These are phyloP conservation scores for Herpetotheres cachinnans DNA, from an alignment of 2,113 vertebrate genomes.

Conservation along the genomic window DNA sequence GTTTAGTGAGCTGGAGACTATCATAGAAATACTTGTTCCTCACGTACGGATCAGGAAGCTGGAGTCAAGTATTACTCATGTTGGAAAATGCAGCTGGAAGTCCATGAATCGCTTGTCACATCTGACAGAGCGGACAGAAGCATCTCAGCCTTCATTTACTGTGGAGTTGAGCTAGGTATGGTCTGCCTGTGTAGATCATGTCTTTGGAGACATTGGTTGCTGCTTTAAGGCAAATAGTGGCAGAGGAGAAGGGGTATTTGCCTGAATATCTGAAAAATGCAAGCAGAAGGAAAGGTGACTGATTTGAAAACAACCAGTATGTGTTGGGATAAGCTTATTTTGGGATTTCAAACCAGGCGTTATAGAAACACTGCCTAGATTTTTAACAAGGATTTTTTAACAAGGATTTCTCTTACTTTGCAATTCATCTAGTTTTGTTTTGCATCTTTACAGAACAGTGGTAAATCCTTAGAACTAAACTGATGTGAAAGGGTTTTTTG, in stretches of 20 bases:
- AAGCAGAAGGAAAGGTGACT: conserved; percentile 58
- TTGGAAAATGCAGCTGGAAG: conserved; percentile 71
- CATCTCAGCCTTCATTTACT: conserved; percentile 57
- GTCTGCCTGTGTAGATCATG: conserved; percentile 59
- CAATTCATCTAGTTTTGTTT: background rate
- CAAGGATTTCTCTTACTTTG: background rate
- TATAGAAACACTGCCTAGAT: background rate
- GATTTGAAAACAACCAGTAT: background rate
- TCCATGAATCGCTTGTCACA: conserved; percentile 70
- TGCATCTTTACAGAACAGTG: background rate
- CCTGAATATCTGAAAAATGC: background rate
- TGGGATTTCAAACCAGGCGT: background rate
- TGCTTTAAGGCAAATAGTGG: conserved; percentile 63
- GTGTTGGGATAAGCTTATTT: background rate
- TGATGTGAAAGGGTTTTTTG: background rate
- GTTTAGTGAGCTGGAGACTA: conserved; percentile 76
- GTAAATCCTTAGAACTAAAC: background rate
- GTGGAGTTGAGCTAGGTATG: background rate
- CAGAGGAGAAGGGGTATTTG: conserved; percentile 5
- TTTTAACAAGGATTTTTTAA: background rate
- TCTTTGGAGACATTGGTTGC: conserved; percentile 57
- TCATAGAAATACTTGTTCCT: conserved; percentile 69
- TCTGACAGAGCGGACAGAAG: conserved; percentile 70
- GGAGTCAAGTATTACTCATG: conserved; percentile 24
- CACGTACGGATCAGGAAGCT: conserved; percentile 60